These are phyloP conservation scores for Emmelina monodactyla DNA, from an alignment of 2,888 invertebrate genomes.

Conservation along the genomic window DNA sequence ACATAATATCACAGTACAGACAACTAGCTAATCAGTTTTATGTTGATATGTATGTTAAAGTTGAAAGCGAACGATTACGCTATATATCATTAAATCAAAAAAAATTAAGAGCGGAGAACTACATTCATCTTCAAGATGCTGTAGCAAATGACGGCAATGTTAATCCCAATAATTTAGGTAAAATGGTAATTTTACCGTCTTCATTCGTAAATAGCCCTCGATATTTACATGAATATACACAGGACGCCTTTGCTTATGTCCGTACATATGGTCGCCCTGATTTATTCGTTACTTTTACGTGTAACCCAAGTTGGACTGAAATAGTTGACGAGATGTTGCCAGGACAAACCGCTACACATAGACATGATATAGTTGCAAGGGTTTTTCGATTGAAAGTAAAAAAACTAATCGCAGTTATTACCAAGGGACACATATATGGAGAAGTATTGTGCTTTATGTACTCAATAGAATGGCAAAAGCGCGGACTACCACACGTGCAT, in stretches of 20 bases:
- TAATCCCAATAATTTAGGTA: constrained; percentile 17
- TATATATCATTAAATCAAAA: constrained; percentile 24
- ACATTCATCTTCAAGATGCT: constrained; percentile 26
- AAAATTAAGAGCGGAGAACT: constrained; percentile 19
- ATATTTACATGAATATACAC: constrained; percentile 21
- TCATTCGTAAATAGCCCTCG: constrained; percentile 22
- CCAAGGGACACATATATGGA: constrained; percentile 18
- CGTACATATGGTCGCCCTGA: constrained; percentile 21
- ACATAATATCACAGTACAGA: constrained; percentile 6
- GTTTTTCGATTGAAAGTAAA: constrained; percentile 21
- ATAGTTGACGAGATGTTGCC: constrained; percentile 15
- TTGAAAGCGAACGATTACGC: constrained; percentile 22
- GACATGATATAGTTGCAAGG: constrained; percentile 22
- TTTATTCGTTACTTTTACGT: constrained; percentile 17
- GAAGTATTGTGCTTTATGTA: constrained; percentile 16
- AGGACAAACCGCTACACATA: constrained; percentile 19
- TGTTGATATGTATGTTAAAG: constrained; percentile 18
- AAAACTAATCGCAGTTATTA: constrained; percentile 16
- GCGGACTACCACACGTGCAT: constrained; percentile 18
- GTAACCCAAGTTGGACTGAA: constrained; percentile 22
- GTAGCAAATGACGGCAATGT: constrained; percentile 17
- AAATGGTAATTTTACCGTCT: constrained; percentile 21
- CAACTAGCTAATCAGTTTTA: constrained; percentile 12
- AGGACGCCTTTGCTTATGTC: constrained; percentile 23
- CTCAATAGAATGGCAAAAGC: constrained; percentile 19